These are phyloP conservation scores for Calypte anna DNA, from an alignment of 2,113 vertebrate genomes.

Conservation along the genomic window DNA sequence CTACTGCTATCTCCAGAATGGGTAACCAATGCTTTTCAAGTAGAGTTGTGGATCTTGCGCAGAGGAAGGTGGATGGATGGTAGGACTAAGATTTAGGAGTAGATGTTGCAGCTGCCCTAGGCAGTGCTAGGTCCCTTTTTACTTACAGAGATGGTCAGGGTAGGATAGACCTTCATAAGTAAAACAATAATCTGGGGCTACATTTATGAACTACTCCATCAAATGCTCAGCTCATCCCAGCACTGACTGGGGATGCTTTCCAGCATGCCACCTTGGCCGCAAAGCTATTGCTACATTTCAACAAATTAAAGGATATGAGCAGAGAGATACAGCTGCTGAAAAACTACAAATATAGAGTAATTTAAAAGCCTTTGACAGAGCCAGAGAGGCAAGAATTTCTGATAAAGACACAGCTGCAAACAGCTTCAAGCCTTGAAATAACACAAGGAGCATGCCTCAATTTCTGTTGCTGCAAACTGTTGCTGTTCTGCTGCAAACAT, in stretches of 20 bases:
- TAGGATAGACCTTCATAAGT: neutral
- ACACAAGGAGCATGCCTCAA: conserved; percentile 56
- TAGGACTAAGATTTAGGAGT: neutral
- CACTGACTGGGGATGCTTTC: neutral
- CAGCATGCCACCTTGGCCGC: neutral
- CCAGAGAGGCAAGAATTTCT: conserved; percentile 59
- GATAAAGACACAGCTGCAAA: conserved; percentile 63
- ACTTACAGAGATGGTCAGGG: neutral
- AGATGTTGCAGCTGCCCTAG: neutral
- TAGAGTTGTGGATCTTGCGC: neutral
- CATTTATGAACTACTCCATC: neutral
- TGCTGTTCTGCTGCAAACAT: neutral
- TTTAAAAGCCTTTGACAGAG: conserved; percentile 62
- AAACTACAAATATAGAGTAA: conserved; percentile 64
- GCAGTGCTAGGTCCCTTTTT: neutral
- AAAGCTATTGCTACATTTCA: conserved; percentile 8
- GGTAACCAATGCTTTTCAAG: neutral
- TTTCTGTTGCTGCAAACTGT: conserved; percentile 46
- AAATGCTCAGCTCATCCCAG: neutral
- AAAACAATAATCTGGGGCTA: neutral
- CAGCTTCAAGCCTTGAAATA: conserved; percentile 65
- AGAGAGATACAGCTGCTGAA: conserved; percentile 51
- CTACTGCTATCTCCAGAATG: neutral
- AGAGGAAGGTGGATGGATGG: neutral
- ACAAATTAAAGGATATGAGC: conserved; percentile 55